These are phyloP conservation scores for Mus caroli DNA, from an alignment of 2,797 vertebrate species.

Conservation along the genomic window DNA sequence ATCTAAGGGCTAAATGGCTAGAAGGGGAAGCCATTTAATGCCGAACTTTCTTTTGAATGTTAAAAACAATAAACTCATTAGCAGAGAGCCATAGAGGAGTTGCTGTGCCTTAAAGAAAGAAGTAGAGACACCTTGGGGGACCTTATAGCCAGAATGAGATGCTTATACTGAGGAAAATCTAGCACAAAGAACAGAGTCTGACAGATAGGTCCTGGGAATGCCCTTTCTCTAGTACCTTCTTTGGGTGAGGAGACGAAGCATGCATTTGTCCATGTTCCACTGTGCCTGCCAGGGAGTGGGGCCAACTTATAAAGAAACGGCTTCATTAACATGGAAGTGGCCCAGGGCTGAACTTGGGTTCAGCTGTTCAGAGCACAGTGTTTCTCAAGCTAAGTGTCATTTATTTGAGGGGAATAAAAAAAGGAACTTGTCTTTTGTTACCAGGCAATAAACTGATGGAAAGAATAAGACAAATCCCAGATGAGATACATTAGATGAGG, in stretches of 20 bases:
- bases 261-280: background rate
- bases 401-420: slow-evolving; percentile 41
- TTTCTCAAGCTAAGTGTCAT: background rate
- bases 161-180: background rate
- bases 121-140: background rate
- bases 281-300: fast-evolving
- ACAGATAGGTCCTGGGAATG: background rate
- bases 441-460: background rate
- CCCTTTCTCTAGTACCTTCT: background rate
- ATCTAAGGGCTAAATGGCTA: background rate
- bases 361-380: background rate
- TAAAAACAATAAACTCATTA: slow-evolving; percentile 58
- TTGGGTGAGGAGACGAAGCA: background rate
- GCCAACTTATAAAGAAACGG: background rate
- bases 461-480: background rate
- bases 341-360: background rate
- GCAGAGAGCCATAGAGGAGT: slow-evolving; percentile 33
- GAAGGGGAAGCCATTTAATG: background rate
- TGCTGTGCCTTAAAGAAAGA: slow-evolving; percentile 44
- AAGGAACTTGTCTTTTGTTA: background rate
- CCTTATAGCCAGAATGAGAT: background rate
- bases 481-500: background rate
- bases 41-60: slow-evolving; percentile 48
- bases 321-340: background rate
- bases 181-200: background rate